Percentiles rank a stretch among this genome's conserved stretches.
phyloP scores from a whole-genome alignment of 2,113 vertebrate genomes.

The Plotosus lineatus region DNA sequence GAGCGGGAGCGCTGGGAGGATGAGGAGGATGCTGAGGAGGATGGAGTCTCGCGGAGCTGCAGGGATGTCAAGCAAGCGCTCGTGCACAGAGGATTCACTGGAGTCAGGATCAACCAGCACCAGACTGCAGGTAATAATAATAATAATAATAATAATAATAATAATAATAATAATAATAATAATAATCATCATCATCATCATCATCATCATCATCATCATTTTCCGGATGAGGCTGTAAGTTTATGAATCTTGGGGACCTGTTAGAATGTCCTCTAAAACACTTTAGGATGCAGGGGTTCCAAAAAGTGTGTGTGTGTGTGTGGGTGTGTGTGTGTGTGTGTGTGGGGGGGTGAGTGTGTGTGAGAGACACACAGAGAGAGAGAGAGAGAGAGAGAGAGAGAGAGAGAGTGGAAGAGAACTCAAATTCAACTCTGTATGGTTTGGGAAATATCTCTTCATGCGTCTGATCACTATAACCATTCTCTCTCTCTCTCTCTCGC shows the following conservation, averaged over 20 bases:
- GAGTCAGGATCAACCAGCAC: conserved; percentile 14
- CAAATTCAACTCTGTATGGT: not conserved
- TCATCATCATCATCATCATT: too few relatives aligned
- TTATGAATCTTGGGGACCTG: conserved; percentile 10
- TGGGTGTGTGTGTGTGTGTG: too few relatives aligned
- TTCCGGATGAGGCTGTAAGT: too few relatives aligned
- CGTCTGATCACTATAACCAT: not conserved
- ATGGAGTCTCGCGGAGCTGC: conserved; percentile 34
- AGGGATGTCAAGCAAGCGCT: conserved; percentile 26
- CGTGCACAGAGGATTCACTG: not conserved
- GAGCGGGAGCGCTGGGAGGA: not conserved
- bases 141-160: too few relatives aligned
- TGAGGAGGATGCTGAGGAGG: conserved; percentile 11
- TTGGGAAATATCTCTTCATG: not conserved
- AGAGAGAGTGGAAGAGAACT: too few relatives aligned
- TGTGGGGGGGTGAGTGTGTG: too few relatives aligned
- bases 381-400: too few relatives aligned
- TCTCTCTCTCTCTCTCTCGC: not conserved
- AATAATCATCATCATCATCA: too few relatives aligned
- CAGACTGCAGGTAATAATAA: conserved; percentile 8
- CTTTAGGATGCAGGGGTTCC: not conserved
- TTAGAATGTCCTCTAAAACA: not conserved
- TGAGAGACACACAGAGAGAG: too few relatives aligned
- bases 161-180: too few relatives aligned
- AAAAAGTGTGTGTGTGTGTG: too few relatives aligned